phyloP scores from a whole-genome alignment of 1,140 invertebrate genomes.

The Nephotettix cincticeps region DNA sequence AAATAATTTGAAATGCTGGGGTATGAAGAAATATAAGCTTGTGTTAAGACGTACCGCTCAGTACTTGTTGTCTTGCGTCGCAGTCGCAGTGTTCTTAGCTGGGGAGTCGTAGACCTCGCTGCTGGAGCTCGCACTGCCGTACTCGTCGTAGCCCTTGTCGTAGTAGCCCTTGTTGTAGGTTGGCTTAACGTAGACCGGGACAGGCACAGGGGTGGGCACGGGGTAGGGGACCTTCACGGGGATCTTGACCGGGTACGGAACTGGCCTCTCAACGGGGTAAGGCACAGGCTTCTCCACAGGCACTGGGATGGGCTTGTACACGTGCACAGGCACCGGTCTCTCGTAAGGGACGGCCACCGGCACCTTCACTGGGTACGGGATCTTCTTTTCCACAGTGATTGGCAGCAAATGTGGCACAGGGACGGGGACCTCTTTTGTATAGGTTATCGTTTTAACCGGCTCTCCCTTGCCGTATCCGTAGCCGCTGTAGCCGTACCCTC shows the following conservation, averaged over 20 bases:
- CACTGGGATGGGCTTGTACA: constrained; percentile 53
- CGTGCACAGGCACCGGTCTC: constrained; percentile 58
- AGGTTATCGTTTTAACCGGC: constrained; percentile 50
- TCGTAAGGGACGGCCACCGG: constrained; percentile 60
- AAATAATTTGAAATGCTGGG: too few species aligned
- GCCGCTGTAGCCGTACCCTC: constrained; percentile 27
- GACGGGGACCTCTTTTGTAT: constrained; percentile 54
- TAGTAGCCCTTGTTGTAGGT: background rate
- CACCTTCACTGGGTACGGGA: constrained; percentile 55
- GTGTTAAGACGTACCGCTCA: too few species aligned
- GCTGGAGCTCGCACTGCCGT: constrained; percentile 10
- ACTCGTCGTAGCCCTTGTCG: constrained; percentile 3
- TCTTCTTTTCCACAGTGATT: constrained; percentile 49
- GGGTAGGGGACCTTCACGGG: constrained; percentile 34
- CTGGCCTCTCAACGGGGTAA: constrained; percentile 56
- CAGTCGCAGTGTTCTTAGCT: background rate
- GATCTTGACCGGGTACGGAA: constrained; percentile 46
- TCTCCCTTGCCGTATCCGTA: constrained; percentile 46
- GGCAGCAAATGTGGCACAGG: constrained; percentile 58
- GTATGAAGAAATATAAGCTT: too few species aligned
- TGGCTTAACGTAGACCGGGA: constrained; percentile 29
- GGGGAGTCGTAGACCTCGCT: background rate
- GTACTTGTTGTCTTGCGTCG: background rate
- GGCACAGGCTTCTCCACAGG: constrained; percentile 58
- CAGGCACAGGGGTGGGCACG: constrained; percentile 35